A percentile compares a stretch with the other conserved stretches of the same genome.
Conservation (phyloP, 2,113 vertebrate species). For the Lamprologus sp. region DNA sequence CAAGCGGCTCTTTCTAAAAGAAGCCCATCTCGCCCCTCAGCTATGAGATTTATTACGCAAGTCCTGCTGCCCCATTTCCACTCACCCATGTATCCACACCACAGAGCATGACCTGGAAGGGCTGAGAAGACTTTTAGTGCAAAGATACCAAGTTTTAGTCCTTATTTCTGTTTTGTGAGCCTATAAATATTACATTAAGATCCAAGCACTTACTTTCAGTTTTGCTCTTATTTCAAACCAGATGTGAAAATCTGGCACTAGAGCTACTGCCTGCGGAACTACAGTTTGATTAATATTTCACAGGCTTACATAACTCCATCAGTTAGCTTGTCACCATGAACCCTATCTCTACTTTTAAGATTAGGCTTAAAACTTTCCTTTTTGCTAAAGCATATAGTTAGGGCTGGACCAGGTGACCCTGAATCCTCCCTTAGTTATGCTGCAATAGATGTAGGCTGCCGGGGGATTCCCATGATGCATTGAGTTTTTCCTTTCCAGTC, state of each 20-base stretch:
- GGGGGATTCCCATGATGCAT: too few species aligned
- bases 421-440: too few species aligned
- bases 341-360: too few species aligned
- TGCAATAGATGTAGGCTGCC: too few species aligned
- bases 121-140: neutral
- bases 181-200: neutral
- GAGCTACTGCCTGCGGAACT: neutral
- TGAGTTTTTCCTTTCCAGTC: too few species aligned
- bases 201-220: neutral
- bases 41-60: slow-evolving; percentile 18
- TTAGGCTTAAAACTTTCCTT: too few species aligned
- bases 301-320: slow-evolving; percentile 4
- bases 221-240: neutral
- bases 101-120: neutral
- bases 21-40: neutral
- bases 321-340: neutral
- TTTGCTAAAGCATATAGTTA: too few species aligned
- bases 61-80: slow-evolving; percentile 1
- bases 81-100: neutral
- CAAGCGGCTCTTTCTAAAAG: slow-evolving; percentile 11
- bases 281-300: slow-evolving; percentile 29
- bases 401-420: too few species aligned
- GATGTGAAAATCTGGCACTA: neutral
- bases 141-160: neutral
- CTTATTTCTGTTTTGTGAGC: neutral